These are phyloP conservation scores for Lithophane ornitopus DNA, from an alignment of 2,888 invertebrate species.

Conservation along the genomic window DNA sequence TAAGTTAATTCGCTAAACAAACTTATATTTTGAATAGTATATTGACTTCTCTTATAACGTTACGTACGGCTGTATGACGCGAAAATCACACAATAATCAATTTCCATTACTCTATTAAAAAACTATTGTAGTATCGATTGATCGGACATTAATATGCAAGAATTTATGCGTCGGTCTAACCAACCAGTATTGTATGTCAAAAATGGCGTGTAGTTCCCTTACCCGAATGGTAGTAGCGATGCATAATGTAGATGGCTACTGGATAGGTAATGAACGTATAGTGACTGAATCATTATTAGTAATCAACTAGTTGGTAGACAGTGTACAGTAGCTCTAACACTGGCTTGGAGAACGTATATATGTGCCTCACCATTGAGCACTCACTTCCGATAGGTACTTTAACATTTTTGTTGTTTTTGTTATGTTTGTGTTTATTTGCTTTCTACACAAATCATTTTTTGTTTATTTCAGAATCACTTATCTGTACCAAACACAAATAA, in stretches of 20 bases:
- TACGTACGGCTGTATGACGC: conserved; percentile 18
- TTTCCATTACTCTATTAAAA: conserved; percentile 34
- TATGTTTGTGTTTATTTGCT: conserved; percentile 91
- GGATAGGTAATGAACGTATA: conserved; percentile 57
- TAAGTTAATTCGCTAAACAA: background rate
- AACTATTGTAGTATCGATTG: conserved; percentile 37
- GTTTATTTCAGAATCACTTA: conserved; percentile 96
- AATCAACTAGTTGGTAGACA: conserved; percentile 42
- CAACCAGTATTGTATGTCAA: conserved; percentile 68
- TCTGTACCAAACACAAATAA: conserved; percentile 96
- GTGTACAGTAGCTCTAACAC: conserved; percentile 68
- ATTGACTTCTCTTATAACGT: conserved; percentile 10
- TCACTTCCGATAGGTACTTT: conserved; percentile 66
- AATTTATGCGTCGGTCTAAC: conserved; percentile 61
- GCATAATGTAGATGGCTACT: conserved; percentile 61
- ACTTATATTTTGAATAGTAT: conserved; percentile 10
- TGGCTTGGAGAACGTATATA: conserved; percentile 67
- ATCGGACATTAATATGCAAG: conserved; percentile 65
- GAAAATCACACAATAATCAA: conserved; percentile 31
- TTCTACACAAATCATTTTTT: conserved; percentile 89
- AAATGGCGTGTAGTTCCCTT: conserved; percentile 65
- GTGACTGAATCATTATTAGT: conserved; percentile 43
- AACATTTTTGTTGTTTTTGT: conserved; percentile 84
- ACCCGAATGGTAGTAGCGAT: conserved; percentile 60
- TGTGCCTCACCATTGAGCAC: conserved; percentile 63